Evolutionary conservation across 2,113 vertebrate genomes (phyloP).

Genomic region (Aleadryas rufinucha): DNA sequence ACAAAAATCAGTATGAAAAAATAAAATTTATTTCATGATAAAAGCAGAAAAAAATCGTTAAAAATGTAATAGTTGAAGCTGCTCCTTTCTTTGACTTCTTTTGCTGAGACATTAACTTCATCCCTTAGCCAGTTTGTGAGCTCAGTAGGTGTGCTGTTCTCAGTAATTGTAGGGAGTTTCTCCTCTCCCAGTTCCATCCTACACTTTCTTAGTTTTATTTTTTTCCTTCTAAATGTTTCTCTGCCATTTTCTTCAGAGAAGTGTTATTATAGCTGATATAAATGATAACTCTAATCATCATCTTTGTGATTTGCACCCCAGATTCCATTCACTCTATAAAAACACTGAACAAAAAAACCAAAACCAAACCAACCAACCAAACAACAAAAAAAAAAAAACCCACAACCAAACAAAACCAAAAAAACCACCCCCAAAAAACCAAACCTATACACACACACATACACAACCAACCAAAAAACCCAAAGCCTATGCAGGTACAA

Average conservation of each 20-base stretch:
- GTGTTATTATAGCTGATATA: neutral
- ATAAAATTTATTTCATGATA: neutral
- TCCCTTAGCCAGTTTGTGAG: neutral
- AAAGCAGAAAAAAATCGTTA: neutral
- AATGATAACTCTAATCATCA: neutral
- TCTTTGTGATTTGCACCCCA: neutral
- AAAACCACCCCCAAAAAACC: rapidly evolving
- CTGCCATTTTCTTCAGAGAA: neutral
- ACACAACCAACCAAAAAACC: neutral
- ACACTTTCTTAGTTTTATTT: neutral
- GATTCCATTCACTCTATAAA: neutral
- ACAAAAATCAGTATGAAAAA: neutral
- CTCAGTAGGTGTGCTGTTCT: neutral
- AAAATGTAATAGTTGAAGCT: neutral
- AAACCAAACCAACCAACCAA: neutral
- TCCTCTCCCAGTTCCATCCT: neutral
- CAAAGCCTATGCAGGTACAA: neutral
- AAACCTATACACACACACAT: neutral
- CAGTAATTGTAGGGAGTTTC: neutral
- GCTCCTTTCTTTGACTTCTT: neutral
- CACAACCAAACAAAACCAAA: neutral
- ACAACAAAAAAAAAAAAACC: neutral
- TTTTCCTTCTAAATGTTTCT: neutral
- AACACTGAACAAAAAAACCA: neutral
- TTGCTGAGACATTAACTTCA: neutral